Evolutionary conservation across 2,797 vertebrate species (phyloP).

Genomic region (Vultur gryphus): DNA sequence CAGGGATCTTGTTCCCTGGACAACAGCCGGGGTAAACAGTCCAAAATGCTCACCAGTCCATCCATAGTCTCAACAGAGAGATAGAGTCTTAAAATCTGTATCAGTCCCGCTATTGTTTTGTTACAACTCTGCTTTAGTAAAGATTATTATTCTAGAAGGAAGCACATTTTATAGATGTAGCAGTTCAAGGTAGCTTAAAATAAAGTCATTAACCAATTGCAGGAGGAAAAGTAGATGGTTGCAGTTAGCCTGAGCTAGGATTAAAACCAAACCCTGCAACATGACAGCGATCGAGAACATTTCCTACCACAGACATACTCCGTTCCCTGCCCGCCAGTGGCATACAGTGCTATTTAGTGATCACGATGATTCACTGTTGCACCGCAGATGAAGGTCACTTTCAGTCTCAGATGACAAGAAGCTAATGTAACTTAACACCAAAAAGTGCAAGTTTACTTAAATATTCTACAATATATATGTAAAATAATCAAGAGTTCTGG

Average conservation of each 20-base stretch:
- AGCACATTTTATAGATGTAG: neutral
- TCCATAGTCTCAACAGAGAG: neutral
- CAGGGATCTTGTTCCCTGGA: neutral
- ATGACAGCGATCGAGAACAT: fast-evolving
- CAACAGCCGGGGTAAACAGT: neutral
- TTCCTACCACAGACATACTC: neutral
- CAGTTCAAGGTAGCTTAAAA: neutral
- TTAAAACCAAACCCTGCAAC: neutral
- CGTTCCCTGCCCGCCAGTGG: neutral
- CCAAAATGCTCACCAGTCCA: neutral
- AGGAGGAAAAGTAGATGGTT: neutral
- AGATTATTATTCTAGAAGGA: neutral
- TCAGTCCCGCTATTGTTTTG: fast-evolving
- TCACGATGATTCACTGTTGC: fast-evolving
- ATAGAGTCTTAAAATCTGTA: neutral
- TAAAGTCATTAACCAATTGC: neutral
- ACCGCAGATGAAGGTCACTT: neutral
- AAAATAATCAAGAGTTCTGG: neutral
- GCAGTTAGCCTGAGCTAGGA: neutral
- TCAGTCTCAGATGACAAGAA: neutral
- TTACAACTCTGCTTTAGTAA: neutral
- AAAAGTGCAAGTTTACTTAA: fast-evolving
- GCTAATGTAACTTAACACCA: neutral
- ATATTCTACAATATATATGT: fast-evolving
- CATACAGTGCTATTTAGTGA: fast-evolving